Conservation (phyloP, 2,113 vertebrate species). For the Melanerpes formicivorus region DNA sequence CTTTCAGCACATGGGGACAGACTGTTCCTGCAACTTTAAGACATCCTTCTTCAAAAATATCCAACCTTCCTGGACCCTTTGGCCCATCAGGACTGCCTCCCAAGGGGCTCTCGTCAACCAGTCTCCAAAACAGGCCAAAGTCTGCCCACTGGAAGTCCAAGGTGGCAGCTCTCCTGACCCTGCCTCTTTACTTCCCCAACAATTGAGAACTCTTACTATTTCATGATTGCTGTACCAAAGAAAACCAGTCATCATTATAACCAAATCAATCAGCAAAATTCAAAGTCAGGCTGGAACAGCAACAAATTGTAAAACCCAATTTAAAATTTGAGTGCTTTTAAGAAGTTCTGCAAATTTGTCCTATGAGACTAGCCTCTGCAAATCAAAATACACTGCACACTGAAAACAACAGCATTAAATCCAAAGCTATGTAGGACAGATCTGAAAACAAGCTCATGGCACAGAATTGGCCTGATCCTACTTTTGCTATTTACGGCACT, state of each 20-base stretch:
- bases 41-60: too few relatives aligned
- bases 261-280: background rate
- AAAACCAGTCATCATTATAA: background rate
- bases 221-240: background rate
- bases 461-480: background rate
- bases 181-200: too few relatives aligned
- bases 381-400: background rate
- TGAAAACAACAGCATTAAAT: background rate
- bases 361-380: background rate
- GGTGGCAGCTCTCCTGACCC: too few relatives aligned
- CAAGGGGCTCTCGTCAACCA: too few relatives aligned
- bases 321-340: background rate
- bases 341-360: background rate
- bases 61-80: too few relatives aligned
- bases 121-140: too few relatives aligned
- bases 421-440: background rate
- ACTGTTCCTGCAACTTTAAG: too few relatives aligned
- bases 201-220: too few relatives aligned
- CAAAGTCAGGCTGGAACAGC: background rate
- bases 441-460: background rate
- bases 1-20: too few relatives aligned
- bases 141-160: too few relatives aligned
- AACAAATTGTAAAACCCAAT: background rate
- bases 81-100: too few relatives aligned
- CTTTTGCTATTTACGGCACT: background rate